phyloP scores from a whole-genome alignment of 2,113 vertebrate species.

The Brachyistius frenatus region DNA sequence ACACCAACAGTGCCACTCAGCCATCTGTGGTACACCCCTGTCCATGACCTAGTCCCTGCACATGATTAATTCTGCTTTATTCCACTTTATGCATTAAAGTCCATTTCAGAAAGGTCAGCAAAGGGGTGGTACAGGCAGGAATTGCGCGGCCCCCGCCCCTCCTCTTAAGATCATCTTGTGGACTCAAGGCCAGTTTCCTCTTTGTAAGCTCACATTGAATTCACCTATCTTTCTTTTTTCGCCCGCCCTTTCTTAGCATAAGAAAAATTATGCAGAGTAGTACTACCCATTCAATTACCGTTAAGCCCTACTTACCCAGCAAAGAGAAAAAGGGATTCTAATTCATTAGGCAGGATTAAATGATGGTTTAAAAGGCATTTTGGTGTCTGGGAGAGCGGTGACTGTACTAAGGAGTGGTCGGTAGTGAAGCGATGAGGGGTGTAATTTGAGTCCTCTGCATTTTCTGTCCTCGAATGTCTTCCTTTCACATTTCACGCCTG shows the following conservation, averaged over 20 bases:
- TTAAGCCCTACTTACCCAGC: conserved; percentile 70
- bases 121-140: conserved; percentile 57
- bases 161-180: conserved; percentile 59
- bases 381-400: conserved; percentile 56
- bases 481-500: conserved; percentile 77
- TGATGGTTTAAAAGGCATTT: conserved; percentile 72
- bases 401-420: conserved; percentile 51
- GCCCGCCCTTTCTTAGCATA: conserved; percentile 42
- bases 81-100: conserved; percentile 80
- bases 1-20: conserved; percentile 45
- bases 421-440: conserved; percentile 63
- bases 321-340: conserved; percentile 65
- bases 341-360: conserved; percentile 81
- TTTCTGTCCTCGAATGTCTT: conserved; percentile 72
- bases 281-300: conserved; percentile 77
- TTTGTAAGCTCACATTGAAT: conserved; percentile 64
- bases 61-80: conserved; percentile 78
- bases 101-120: conserved; percentile 76
- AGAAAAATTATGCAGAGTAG: conserved; percentile 63
- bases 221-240: conserved; percentile 44
- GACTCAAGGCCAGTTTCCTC: conserved; percentile 74
- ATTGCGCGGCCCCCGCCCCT: conserved; percentile 38
- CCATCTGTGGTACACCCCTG: conserved; percentile 63
- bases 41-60: conserved; percentile 73
- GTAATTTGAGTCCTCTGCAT: conserved; percentile 74